Evolutionary conservation across 2,888 invertebrate genomes (phyloP), one percentile per base, ranked within the genome.

Genomic region (Omphaloscelis lunosa): DNA sequence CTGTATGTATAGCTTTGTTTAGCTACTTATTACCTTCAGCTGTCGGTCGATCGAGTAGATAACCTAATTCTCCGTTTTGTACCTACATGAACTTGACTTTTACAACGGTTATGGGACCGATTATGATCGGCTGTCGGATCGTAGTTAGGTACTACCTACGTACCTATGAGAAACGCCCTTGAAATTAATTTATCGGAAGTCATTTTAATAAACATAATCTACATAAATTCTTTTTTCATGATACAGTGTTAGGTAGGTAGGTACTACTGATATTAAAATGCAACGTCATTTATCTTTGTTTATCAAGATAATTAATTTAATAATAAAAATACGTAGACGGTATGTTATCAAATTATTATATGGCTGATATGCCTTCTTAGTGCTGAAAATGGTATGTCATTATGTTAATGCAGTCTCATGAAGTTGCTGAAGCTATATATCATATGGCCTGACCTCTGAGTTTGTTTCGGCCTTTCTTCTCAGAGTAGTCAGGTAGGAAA

Each of bases 301-400:
- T 84, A 79, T 69, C 84, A 69, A 23, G 3, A n/a, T 56, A 80
- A 72, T 61, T 65, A 65, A 69, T 72, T 66, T 66, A 53, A 72
- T 72, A 17, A 61, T 51, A 70, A 34, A 58, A 75, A 72, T 45
- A 63, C 29, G 20, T 51, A n/a, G 34, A 34, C 34, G 4, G 1
- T 11, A 5, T 29, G 45, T 62, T 72, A 80, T 56, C 62, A 72
- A 72, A 77, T 59, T 77, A 59, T 82, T 63, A 59, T 20, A n/a
- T n/a, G n/a, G n/a, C n/a, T n/a, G n/a, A n/a, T n/a, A n/a, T n/a
- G n/a, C n/a, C n/a, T n/a, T n/a, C 41, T 68, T 68, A 41, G 34
- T 51, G 27, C 15, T 15, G 23, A 70, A 75, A 80, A 17, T 61
- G 29, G 29, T 53, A 23, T 45, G 34, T 66, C 66, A 70, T 70